A percentile compares a stretch with the other conserved stretches of the same genome.
Evolutionary conservation across 2,113 vertebrate genomes (phyloP).

Genomic region (Carlito syrichta): DNA sequence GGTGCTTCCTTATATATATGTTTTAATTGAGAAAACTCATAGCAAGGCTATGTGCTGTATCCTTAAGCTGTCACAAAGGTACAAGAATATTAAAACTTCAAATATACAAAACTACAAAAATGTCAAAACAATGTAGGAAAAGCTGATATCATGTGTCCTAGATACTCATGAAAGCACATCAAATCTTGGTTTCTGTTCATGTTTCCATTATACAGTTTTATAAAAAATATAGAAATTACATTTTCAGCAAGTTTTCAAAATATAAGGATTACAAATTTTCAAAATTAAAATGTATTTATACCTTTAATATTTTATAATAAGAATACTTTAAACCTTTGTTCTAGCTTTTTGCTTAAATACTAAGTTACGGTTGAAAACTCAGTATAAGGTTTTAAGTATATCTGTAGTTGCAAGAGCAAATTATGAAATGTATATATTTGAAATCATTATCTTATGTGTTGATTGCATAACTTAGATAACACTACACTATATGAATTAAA

Average conservation of each 20-base stretch:
- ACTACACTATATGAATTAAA: neutral
- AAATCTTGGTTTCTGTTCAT: neutral
- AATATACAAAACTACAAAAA: neutral
- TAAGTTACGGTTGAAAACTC: neutral
- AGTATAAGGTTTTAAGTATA: conserved; percentile 7
- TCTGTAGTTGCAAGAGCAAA: neutral
- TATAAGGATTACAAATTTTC: neutral
- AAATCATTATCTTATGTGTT: neutral
- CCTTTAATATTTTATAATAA: neutral
- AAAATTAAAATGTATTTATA: neutral
- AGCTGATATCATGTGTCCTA: neutral
- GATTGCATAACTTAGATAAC: neutral
- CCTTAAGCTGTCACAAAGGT: neutral
- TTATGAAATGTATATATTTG: neutral
- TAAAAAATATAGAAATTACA: neutral
- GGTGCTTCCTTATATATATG: neutral
- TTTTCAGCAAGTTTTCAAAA: neutral
- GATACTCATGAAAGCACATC: neutral
- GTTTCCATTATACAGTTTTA: neutral
- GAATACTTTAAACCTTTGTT: neutral
- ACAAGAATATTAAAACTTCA: neutral
- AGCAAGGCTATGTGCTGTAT: neutral
- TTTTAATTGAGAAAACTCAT: neutral
- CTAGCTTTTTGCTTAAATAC: neutral
- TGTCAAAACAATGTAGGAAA: neutral